Conservation (phyloP, 1,140 invertebrate genomes). For the Drosophila virilis region DNA sequence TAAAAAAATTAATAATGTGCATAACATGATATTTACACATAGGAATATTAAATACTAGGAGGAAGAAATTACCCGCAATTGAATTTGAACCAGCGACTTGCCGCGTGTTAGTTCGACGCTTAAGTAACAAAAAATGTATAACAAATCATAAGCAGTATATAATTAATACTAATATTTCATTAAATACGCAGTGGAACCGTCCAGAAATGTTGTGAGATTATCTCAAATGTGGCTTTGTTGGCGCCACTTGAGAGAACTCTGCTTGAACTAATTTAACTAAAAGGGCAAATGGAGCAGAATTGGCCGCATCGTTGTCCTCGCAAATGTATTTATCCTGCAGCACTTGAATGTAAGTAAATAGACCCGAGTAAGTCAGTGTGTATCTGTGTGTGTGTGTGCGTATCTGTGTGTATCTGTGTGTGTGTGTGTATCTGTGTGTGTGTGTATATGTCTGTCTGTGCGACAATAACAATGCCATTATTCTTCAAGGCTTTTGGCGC, state of each 20-base stretch:
- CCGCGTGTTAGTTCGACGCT: no score
- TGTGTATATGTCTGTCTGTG: slow-evolving; percentile 23
- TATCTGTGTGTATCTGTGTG: slow-evolving; percentile 1
- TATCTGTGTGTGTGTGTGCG: not conserved
- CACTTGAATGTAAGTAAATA: slow-evolving; percentile 44
- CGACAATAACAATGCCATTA: slow-evolving; percentile 54
- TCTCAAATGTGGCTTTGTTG: slow-evolving; percentile 8
- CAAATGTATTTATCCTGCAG: slow-evolving; percentile 44
- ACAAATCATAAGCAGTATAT: no score
- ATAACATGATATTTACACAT: no score
- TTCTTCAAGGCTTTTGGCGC: slow-evolving; percentile 54
- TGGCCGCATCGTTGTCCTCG: slow-evolving; percentile 37
- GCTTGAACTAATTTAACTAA: slow-evolving; percentile 41
- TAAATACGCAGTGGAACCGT: not conserved
- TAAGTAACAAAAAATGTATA: no score
- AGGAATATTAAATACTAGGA: no score
- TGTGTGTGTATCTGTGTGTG: slow-evolving; percentile 9
- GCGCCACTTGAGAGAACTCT: slow-evolving; percentile 4
- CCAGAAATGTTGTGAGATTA: slow-evolving; percentile 2
- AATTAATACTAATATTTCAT: no score
- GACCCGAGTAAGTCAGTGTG: slow-evolving; percentile 13
- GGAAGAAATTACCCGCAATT: no score
- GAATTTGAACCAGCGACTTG: no score
- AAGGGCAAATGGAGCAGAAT: slow-evolving; percentile 41
- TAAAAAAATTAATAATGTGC: no score